Conservation (phyloP, 2,888 invertebrate genomes). For the Melinopterus prodromus region DNA sequence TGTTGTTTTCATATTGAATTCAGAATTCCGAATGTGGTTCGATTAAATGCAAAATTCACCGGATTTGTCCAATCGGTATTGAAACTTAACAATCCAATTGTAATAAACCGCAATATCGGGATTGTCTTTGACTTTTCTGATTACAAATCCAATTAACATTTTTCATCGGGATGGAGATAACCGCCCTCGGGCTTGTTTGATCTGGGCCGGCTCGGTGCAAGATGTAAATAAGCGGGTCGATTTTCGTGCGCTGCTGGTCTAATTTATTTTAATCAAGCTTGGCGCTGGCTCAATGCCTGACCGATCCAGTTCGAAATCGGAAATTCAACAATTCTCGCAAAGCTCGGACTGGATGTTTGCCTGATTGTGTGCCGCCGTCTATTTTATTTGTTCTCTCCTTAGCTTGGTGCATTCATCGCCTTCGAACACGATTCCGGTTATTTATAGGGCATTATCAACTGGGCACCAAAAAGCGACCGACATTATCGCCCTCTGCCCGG, state of each 20-base stretch:
- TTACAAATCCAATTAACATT: not conserved
- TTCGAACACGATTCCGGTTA: not conserved
- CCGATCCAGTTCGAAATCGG: not conserved
- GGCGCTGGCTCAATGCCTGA: not conserved
- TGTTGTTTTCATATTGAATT: no score
- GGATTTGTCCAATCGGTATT: no score
- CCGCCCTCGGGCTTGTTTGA: not conserved
- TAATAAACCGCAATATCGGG: not conserved
- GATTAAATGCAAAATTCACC: no score
- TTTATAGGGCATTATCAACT: not conserved
- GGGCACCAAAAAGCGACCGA: not conserved
- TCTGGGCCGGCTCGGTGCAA: not conserved
- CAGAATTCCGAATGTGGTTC: no score
- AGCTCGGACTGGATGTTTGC: not conserved
- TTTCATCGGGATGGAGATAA: not conserved
- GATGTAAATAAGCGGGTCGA: not conserved
- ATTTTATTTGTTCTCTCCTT: slow-evolving; percentile 4
- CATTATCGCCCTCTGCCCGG: not conserved
- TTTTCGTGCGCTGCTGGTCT: not conserved
- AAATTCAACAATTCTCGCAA: not conserved
- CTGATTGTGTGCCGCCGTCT: not conserved
- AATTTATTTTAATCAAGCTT: not conserved
- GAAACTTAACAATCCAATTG: not conserved
- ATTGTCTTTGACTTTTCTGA: not conserved
- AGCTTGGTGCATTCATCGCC: not conserved